Conservation (phyloP, 1,140 invertebrate genomes). For the Lordiphosa clarofinis region DNA sequence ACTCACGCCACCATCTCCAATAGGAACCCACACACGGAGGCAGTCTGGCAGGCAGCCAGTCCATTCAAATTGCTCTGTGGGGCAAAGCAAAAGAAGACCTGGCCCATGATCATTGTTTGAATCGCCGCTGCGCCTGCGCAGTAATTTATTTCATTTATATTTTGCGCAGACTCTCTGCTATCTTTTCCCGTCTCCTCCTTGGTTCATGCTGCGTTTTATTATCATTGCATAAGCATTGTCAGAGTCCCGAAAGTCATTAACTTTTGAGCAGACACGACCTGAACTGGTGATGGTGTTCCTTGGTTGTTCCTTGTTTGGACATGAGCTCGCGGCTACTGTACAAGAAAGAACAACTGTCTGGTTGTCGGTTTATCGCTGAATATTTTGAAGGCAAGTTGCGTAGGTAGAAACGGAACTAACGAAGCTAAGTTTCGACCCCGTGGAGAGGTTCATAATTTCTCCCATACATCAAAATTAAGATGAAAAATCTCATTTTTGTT, state of each 20-base stretch:
- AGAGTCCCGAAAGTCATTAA: slow-evolving; percentile 47
- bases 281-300: slow-evolving; percentile 29
- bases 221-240: slow-evolving; percentile 69
- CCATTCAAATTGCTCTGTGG: slow-evolving; percentile 60
- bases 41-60: slow-evolving; percentile 12
- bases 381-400: slow-evolving; percentile 6
- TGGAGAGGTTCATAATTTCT: not conserved
- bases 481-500: no score
- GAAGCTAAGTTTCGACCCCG: not conserved
- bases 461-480: slow-evolving; percentile 3
- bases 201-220: slow-evolving; percentile 59
- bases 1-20: slow-evolving; percentile 25
- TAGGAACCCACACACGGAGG: slow-evolving; percentile 18
- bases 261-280: slow-evolving; percentile 16
- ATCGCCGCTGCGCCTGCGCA: slow-evolving; percentile 56
- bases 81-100: slow-evolving; percentile 2
- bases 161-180: slow-evolving; percentile 17
- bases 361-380: slow-evolving; percentile 9
- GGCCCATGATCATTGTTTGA: slow-evolving; percentile 53
- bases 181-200: not conserved
- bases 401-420: slow-evolving; percentile 8
- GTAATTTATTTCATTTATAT: slow-evolving; percentile 72
- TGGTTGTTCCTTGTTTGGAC: slow-evolving; percentile 48
- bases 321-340: slow-evolving; percentile 67
- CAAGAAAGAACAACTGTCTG: slow-evolving; percentile 13